Conservation (phyloP, 2,888 invertebrate genomes). For the Lasioglossum marginatum region DNA sequence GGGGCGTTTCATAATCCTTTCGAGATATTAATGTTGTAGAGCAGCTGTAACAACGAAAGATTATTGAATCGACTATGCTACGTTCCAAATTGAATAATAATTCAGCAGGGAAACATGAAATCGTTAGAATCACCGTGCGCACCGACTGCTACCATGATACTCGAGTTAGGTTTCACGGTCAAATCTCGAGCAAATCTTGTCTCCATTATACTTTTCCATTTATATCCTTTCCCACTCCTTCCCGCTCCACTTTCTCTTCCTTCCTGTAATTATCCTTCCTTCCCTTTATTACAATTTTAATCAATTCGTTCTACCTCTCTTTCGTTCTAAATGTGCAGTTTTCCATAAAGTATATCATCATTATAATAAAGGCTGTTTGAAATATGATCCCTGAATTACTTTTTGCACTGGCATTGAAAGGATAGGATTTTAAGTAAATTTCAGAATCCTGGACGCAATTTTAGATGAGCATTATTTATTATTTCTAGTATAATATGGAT, state of each 20-base stretch:
- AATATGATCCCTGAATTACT: too few species aligned
- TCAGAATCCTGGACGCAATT: background rate
- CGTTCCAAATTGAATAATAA: conserved; percentile 32
- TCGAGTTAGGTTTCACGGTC: background rate
- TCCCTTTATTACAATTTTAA: background rate
- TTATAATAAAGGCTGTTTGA: background rate
- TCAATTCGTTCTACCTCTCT: background rate
- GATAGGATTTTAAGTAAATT: background rate
- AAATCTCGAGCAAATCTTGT: background rate
- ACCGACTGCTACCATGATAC: conserved; percentile 5
- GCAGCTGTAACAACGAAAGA: conserved; percentile 13
- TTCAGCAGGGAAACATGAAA: conserved; percentile 16
- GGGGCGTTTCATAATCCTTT: conserved; percentile 14
- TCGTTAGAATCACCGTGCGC: background rate
- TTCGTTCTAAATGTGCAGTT: background rate
- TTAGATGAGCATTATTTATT: background rate
- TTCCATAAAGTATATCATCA: background rate
- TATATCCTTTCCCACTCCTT: background rate
- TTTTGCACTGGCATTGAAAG: too few species aligned
- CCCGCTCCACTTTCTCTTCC: background rate
- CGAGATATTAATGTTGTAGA: conserved; percentile 14
- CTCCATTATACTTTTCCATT: background rate
- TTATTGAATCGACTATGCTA: conserved; percentile 15
- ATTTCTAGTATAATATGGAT: too few species aligned
- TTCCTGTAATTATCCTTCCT: background rate